Conservation (phyloP, 2,113 vertebrate species). For the Acanthisitta chloris region DNA sequence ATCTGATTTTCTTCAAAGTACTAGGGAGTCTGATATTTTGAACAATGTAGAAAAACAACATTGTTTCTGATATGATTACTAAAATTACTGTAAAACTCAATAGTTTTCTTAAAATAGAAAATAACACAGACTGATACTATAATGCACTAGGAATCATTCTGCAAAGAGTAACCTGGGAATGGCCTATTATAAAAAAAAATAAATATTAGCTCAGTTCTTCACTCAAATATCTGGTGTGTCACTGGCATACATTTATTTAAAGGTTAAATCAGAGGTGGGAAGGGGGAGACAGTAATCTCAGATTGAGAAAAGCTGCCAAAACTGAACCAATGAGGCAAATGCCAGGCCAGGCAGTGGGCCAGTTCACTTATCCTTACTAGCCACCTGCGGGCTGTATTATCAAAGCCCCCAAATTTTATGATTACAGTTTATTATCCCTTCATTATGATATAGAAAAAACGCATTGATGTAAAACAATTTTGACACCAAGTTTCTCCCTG, state of each 20-base stretch:
- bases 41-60: background rate
- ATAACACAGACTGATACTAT: background rate
- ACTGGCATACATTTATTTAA: conserved; percentile 12
- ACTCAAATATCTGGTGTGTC: background rate
- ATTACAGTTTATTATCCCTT: background rate
- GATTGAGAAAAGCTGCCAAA: conserved; percentile 12
- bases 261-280: conserved; percentile 37
- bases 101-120: background rate
- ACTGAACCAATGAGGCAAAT: conserved; percentile 25
- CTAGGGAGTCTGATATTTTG: background rate
- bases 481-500: background rate
- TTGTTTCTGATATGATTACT: background rate
- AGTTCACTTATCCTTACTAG: conserved; percentile 48
- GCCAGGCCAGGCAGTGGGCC: background rate
- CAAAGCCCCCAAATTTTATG: background rate
- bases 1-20: background rate
- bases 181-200: background rate
- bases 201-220: background rate
- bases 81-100: background rate
- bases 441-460: background rate
- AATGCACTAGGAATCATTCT: background rate
- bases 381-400: conserved; percentile 20
- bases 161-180: background rate
- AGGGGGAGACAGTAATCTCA: background rate
- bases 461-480: background rate